Evolutionary conservation across 2,888 invertebrate genomes (phyloP).

Genomic region (Drosophila algonquin): DNA sequence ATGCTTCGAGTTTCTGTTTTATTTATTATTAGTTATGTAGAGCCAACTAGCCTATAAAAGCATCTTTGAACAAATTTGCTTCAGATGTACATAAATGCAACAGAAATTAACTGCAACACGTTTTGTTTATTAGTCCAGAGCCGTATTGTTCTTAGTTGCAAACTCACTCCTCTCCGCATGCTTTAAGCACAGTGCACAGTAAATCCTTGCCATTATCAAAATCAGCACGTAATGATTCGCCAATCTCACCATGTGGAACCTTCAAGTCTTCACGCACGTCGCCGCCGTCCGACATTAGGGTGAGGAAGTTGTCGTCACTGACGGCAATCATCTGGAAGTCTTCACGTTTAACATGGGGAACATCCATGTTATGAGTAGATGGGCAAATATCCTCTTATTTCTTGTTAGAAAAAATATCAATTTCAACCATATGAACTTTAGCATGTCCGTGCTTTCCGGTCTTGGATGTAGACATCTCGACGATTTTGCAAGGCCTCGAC

Average conservation of each 20-base stretch:
- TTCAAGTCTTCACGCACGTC: conserved; percentile 98
- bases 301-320: conserved; percentile 94
- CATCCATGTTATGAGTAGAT: conserved; percentile 99
- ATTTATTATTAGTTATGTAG: conserved; percentile 64
- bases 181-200: conserved; percentile 94
- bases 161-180: conserved; percentile 97
- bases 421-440: conserved; percentile 97
- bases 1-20: conserved; percentile 74
- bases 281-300: conserved; percentile 97
- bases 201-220: no score
- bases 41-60: conserved; percentile 65
- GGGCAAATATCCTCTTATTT: conserved; percentile 99
- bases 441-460: conserved; percentile 99
- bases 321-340: conserved; percentile 98
- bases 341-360: conserved; percentile 98
- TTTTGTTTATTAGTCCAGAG: conserved; percentile 94
- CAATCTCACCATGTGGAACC: conserved; percentile 96
- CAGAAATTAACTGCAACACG: conserved; percentile 80
- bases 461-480: conserved; percentile 99
- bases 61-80: conserved; percentile 71
- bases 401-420: conserved; percentile 94
- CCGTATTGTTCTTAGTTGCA: conserved; percentile 97
- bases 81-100: conserved; percentile 77
- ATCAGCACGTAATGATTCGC: conserved; percentile 90
- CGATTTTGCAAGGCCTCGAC: conserved; percentile 99